Evolutionary conservation across 2,888 invertebrate genomes (phyloP), one percentile per base, ranked within the genome.

Genomic region (Yponomeuta sedellus): DNA sequence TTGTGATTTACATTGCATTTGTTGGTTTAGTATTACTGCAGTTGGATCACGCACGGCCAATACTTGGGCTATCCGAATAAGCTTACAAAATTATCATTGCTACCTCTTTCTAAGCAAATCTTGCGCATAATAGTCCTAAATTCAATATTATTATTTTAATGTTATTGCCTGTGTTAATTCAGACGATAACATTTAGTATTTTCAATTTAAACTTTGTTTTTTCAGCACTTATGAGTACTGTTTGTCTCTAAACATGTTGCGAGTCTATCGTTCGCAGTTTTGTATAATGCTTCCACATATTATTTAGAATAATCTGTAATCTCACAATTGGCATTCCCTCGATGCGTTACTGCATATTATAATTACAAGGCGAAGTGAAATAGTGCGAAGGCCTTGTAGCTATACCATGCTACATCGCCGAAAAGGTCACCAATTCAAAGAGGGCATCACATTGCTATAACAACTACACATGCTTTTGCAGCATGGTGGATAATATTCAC

Each of bases 201-300:
- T 52, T 52, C 44, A 5, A 16, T 52, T 3, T 16, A 52, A 16
- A 16, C 44, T 16, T 52, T 16, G 44, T 16, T 52, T 52, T n/a
- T 52, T 52, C 44, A 52, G 44, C 44, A 52, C 44, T 12, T 16
- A 52, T 52, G 44, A 52, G 44, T 52, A 52, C 44, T 52, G 44
- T 52, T 52, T 52, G 16, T 52, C 5, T 8, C 34, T 34, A 25
- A 34, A 34, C 6, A 57, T 66, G n/a, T 66, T 28, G 63, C 39
- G 66, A 22, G 34, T 3, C 25, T 56, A 58, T 25, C 34, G 63
- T 66, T 39, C 68, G 67, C 69, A 69, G 71, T 71, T 70, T 75
- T 81, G 79, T 83, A 81, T 82, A 80, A 79, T 80, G 84, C 88
- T 89, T 88, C 88, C 89, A 89, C 85, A 88, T 88, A 89, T 88